Percentiles rank a stretch among this genome's conserved stretches.
phyloP scores from a whole-genome alignment of 2,888 invertebrate species.

The Drosophila cognata region DNA sequence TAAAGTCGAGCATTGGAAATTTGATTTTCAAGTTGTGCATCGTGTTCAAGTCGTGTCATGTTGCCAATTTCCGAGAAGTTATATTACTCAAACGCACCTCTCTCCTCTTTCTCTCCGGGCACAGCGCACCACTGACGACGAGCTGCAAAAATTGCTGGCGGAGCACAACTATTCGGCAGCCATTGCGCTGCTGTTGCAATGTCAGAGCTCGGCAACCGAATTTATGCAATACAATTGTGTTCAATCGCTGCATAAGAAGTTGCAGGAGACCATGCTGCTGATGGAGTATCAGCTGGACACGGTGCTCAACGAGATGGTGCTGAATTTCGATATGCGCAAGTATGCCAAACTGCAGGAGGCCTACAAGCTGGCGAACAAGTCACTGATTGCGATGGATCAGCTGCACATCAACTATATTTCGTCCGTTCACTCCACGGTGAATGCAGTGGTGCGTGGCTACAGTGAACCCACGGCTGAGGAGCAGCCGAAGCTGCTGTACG shows the following conservation, averaged over 20 bases:
- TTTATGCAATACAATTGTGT: constrained; percentile 97
- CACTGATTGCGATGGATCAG: constrained; percentile 96
- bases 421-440: constrained; percentile 93
- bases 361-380: constrained; percentile 95
- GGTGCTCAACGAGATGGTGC: constrained; percentile 90
- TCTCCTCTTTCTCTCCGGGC: background rate
- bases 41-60: background rate
- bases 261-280: constrained; percentile 95
- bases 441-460: constrained; percentile 86
- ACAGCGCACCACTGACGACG: constrained; percentile 89
- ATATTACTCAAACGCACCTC: background rate
- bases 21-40: background rate
- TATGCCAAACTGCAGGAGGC: constrained; percentile 95
- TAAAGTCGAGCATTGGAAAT: background rate
- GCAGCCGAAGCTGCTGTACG: constrained; percentile 90
- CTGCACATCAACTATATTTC: constrained; percentile 97
- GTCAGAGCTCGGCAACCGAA: constrained; percentile 93
- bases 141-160: constrained; percentile 91
- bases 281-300: constrained; percentile 96
- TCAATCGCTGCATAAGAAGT: constrained; percentile 92
- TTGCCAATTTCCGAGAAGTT: background rate
- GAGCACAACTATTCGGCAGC: constrained; percentile 95
- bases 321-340: constrained; percentile 90
- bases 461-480: constrained; percentile 85
- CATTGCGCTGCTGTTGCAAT: constrained; percentile 94